Percentiles rank a stretch among this genome's conserved stretches.
Evolutionary conservation across 1,140 invertebrate genomes (phyloP).

Genomic region (Heliconius himera): DNA sequence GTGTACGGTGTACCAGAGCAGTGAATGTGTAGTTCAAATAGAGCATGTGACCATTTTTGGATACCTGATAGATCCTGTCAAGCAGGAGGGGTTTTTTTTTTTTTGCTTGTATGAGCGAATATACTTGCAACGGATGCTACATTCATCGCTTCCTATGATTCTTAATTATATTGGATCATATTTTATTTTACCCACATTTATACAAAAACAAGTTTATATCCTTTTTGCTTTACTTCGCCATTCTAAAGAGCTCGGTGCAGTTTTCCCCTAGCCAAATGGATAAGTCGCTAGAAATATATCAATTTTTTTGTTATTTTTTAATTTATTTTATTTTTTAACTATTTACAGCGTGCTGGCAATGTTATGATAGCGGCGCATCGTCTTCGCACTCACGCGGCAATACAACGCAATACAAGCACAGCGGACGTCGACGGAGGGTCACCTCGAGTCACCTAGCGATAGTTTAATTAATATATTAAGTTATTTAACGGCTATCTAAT

Average conservation of each 20-base stretch:
- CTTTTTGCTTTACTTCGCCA: background rate
- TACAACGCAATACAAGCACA: slow-evolving; percentile 31
- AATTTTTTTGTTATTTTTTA: background rate
- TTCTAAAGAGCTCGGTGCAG: too few species aligned
- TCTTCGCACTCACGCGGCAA: slow-evolving; percentile 36
- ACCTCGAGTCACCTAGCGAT: slow-evolving; percentile 28
- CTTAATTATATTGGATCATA: too few species aligned
- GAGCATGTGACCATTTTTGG: too few species aligned
- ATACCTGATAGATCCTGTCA: too few species aligned
- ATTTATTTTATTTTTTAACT: background rate
- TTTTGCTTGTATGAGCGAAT: too few species aligned
- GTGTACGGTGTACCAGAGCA: too few species aligned
- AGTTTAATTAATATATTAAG: background rate
- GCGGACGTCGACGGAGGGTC: slow-evolving; percentile 17
- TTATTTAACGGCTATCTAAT: background rate
- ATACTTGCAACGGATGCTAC: too few species aligned
- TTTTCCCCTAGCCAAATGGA: too few species aligned
- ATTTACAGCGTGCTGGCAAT: slow-evolving; percentile 46
- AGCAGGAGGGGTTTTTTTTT: too few species aligned
- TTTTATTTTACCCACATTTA: too few species aligned
- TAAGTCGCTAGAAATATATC: background rate
- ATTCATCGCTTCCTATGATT: too few species aligned
- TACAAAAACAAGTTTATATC: background rate
- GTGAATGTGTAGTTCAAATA: too few species aligned
- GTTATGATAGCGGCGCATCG: slow-evolving; percentile 52